These are phyloP conservation scores for Daboia siamensis DNA, from an alignment of 2,113 vertebrate genomes.

Conservation along the genomic window DNA sequence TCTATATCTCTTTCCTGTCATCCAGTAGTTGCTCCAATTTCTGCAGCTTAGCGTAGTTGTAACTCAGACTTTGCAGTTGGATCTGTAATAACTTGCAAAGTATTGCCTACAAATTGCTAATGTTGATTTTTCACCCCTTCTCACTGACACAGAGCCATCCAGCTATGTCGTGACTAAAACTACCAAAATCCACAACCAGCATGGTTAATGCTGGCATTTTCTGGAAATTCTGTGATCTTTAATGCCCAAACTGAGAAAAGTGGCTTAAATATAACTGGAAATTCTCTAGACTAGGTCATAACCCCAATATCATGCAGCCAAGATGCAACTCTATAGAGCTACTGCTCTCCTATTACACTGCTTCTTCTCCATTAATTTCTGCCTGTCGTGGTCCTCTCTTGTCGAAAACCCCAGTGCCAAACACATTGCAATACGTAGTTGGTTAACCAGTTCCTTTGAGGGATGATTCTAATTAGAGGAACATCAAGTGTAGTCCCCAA, in stretches of 20 bases:
- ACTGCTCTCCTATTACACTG: not conserved
- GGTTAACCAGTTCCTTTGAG: not conserved
- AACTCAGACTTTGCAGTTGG: not conserved
- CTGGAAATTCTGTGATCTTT: not conserved
- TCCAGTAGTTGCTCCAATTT: not conserved
- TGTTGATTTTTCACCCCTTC: not conserved
- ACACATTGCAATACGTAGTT: not conserved
- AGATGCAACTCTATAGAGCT: not conserved
- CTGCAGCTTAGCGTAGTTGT: not conserved
- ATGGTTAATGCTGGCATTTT: not conserved
- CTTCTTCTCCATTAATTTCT: not conserved
- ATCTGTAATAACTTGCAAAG: not conserved
- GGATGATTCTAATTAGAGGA: constrained; percentile 11
- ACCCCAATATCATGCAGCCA: not conserved
- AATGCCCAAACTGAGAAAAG: not conserved
- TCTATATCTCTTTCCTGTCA: not conserved
- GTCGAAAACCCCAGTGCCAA: not conserved
- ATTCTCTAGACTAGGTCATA: not conserved
- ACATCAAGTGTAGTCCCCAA: not conserved
- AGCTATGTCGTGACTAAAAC: not conserved
- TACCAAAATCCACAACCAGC: not conserved
- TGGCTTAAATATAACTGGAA: not conserved
- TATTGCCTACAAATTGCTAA: not conserved
- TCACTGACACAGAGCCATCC: not conserved
- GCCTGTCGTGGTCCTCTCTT: not conserved